Evolutionary conservation across 2,888 invertebrate species (phyloP).

Genomic region (Nudaria mundana): DNA sequence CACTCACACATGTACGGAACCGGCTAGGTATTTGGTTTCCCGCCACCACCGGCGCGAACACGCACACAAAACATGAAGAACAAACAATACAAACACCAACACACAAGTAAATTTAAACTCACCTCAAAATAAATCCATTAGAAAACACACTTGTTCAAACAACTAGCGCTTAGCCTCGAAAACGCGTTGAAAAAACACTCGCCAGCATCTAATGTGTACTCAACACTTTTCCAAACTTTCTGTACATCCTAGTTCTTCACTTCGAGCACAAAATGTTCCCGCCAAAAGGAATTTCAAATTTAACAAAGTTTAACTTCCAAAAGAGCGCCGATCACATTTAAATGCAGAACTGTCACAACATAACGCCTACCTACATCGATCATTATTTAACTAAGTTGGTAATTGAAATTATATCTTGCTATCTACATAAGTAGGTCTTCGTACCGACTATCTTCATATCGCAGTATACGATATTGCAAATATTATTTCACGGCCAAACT

Average conservation of each 20-base stretch:
- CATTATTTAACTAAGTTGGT: conserved; percentile 34
- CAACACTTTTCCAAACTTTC: conserved; percentile 78
- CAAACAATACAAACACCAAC: conserved; percentile 81
- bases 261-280: conserved; percentile 59
- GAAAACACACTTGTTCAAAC: conserved; percentile 82
- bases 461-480: conserved; percentile 47
- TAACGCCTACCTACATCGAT: conserved; percentile 21
- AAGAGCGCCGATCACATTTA: conserved; percentile 30
- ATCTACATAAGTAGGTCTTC: conserved; percentile 46
- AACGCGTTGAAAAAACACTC: conserved; percentile 80
- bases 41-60: conserved; percentile 77
- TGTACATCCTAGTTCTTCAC: conserved; percentile 59
- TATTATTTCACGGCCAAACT: conserved; percentile 50
- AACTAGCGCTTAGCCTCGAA: conserved; percentile 81
- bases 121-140: conserved; percentile 82
- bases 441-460: conserved; percentile 44
- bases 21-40: conserved; percentile 80
- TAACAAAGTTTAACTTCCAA: conserved; percentile 31
- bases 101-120: conserved; percentile 81
- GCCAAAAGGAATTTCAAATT: conserved; percentile 54
- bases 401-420: conserved; percentile 46
- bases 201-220: conserved; percentile 69
- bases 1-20: conserved; percentile 64
- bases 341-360: conserved; percentile 38
- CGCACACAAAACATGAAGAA: conserved; percentile 76